Percentiles rank a stretch among this genome's conserved stretches.
phyloP scores from a whole-genome alignment of 1,140 invertebrate genomes.

The Danaus plexippus region DNA sequence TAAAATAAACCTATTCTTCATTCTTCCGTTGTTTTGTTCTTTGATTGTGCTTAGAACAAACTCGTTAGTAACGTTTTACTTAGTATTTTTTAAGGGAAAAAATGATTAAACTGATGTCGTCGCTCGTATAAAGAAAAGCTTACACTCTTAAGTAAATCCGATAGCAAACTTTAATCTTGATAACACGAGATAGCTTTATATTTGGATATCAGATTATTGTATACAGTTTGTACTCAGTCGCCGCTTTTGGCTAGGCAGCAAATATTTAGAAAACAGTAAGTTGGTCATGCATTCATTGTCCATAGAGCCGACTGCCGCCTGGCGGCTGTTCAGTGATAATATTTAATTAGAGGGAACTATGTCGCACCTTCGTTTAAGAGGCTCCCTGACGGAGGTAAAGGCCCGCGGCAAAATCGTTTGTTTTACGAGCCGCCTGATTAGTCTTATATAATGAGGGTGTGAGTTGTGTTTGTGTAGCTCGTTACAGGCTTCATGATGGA shows the following conservation, averaged over 20 bases:
- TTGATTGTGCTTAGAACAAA: too few species aligned
- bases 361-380: slow-evolving; percentile 51
- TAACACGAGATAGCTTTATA: too few species aligned
- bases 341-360: slow-evolving; percentile 63
- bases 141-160: too few species aligned
- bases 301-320: slow-evolving; percentile 31
- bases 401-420: slow-evolving; percentile 49
- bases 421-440: slow-evolving; percentile 51
- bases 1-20: too few species aligned
- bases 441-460: slow-evolving; percentile 45
- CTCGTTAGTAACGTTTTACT: too few species aligned
- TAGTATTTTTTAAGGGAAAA: too few species aligned
- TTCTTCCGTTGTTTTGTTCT: too few species aligned
- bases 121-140: too few species aligned
- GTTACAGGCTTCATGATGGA: slow-evolving; percentile 9
- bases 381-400: slow-evolving; percentile 38
- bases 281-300: slow-evolving; percentile 50
- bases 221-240: slow-evolving; percentile 31
- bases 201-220: slow-evolving; percentile 15
- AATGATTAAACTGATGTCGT: too few species aligned
- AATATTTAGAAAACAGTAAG: slow-evolving; percentile 66
- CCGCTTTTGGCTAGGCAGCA: slow-evolving; percentile 56
- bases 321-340: slow-evolving; percentile 57
- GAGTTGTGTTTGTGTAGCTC: slow-evolving; percentile 15
- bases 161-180: too few species aligned